Conservation (phyloP, 1,140 invertebrate species). For the Hylaeus anthracinus region DNA sequence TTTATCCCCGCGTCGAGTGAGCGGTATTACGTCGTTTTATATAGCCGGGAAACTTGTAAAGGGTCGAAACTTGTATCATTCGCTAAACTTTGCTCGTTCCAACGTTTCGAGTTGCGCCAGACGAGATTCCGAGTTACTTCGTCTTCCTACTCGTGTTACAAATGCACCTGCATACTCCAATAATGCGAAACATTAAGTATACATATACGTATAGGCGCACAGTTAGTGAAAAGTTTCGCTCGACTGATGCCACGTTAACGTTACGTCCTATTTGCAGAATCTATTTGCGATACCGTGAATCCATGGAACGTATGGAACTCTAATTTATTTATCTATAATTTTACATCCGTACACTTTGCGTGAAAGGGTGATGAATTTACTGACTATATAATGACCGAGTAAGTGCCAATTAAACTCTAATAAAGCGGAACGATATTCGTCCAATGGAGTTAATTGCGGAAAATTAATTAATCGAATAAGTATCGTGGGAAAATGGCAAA, state of each 20-base stretch:
- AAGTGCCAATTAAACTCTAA: too few relatives aligned
- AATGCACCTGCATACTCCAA: background rate
- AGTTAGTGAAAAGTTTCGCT: background rate
- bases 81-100: slow-evolving; percentile 18
- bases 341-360: too few relatives aligned
- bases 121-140: background rate
- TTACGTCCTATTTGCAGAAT: background rate
- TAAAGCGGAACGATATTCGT: background rate
- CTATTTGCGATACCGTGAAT: too few relatives aligned
- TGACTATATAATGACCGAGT: too few relatives aligned
- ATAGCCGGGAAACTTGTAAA: background rate
- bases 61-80: slow-evolving; percentile 11
- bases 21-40: background rate
- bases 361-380: too few relatives aligned
- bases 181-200: background rate
- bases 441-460: background rate
- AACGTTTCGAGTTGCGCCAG: background rate
- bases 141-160: background rate
- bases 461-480: background rate
- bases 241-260: background rate
- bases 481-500: background rate
- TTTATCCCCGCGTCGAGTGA: background rate
- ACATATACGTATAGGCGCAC: background rate
- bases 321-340: too few relatives aligned
- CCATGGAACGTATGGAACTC: too few relatives aligned